These are phyloP conservation scores for Caenorhabditis virilis DNA, from an alignment of 2,888 invertebrate genomes.

Conservation along the genomic window DNA sequence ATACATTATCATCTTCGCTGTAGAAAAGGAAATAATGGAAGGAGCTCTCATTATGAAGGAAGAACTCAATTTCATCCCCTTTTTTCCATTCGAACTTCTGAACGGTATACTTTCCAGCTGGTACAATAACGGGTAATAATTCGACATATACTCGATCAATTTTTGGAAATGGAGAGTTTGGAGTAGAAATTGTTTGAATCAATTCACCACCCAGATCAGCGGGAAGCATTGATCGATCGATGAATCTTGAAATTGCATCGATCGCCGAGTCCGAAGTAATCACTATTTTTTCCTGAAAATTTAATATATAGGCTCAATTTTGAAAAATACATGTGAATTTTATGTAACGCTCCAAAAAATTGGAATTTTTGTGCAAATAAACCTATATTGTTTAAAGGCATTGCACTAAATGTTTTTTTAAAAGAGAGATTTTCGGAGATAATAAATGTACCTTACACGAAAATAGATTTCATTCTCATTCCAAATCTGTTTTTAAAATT, in stretches of 20 bases:
- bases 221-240: slow-evolving; percentile 17
- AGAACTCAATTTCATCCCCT: slow-evolving; percentile 53
- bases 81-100: slow-evolving; percentile 51
- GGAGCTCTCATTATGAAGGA: slow-evolving; percentile 50
- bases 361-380: too few relatives aligned
- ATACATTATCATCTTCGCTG: slow-evolving; percentile 20
- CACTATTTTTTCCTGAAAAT: slow-evolving; percentile 39
- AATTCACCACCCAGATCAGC: slow-evolving; percentile 30
- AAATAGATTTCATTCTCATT: too few relatives aligned
- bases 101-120: slow-evolving; percentile 49
- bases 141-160: slow-evolving; percentile 24
- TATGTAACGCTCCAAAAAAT: too few relatives aligned
- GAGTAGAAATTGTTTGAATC: slow-evolving; percentile 14
- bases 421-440: too few relatives aligned
- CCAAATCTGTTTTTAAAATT: too few relatives aligned
- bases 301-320: too few relatives aligned
- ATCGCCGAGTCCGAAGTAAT: slow-evolving; percentile 34
- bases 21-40: slow-evolving; percentile 51
- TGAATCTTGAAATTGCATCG: slow-evolving; percentile 19
- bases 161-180: slow-evolving; percentile 44
- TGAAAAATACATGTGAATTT: too few relatives aligned
- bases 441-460: too few relatives aligned
- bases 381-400: not conserved
- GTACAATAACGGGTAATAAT: slow-evolving; percentile 36
- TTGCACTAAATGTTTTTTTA: not conserved